Evolutionary conservation across 2,888 invertebrate genomes (phyloP), one percentile per base, ranked within the genome.

Genomic region (Petrolisthes manimaculis): DNA sequence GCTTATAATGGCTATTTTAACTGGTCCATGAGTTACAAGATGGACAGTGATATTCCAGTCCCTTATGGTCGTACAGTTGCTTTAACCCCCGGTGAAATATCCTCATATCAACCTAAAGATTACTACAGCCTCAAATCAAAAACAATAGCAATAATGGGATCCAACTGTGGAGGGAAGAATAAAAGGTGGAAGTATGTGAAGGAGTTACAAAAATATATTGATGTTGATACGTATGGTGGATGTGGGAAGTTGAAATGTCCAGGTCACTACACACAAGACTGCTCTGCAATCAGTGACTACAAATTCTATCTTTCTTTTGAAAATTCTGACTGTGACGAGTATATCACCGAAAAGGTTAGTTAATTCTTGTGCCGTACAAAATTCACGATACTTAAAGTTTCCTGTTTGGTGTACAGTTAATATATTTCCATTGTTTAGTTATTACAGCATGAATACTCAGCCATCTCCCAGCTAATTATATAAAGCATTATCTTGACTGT

Each of bases 301-400:
- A 93, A 95, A 91, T 96, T 96, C 92, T 96, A 96, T 92, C 92
- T 96, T 75, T 94, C 95, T 0, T 95, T 96, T 91, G 96, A 96
- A 92, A 96, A 96, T 92, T 94, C 95, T 0, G 94, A 95, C 91
- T 96, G 96, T 92, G 93, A 93, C 6, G 95, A 96, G 92, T 96
- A 96, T 91, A 92, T 96, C 79, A 96, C 96, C 0, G 96, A 96
- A 92, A 96, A 96, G 92, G 91, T 91, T 55, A 84, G 75, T n/a
- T 80, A 18, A 9, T 78, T 78, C n/a, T 24, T 12, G 51, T n/a
- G n/a, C 18, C 14, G 6, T 37, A 24, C 2, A 18, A 37, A 8
- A 37, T n/a, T 18, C n/a, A 78, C 3, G 0, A n/a, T n/a, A n/a
- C n/a, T n/a, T n/a, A 37, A 37, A 37, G 37, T 37, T 37, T 37